Base-by-base conservation (phyloP, 2,113 vertebrate genomes). In the Bambusicola thoracicus region DNA sequence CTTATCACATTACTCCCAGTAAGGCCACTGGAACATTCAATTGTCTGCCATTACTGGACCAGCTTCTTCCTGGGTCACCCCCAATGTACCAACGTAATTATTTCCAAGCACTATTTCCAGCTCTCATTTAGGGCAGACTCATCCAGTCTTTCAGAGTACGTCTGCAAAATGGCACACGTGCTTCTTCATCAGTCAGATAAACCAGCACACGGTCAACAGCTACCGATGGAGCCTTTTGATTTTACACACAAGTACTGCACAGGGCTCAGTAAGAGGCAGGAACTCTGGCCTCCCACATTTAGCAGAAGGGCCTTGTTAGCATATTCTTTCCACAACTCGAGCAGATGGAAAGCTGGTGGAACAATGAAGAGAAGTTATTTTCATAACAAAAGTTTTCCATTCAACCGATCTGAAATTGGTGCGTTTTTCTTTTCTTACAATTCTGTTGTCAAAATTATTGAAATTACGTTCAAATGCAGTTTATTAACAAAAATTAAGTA, bases 1-100 rank as follows among this genome's bases (percentile, higher is more conserved):
- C 43, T 93, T 89, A 96, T 95, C 94, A 63, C 59, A 91, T 89
- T 95, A 85, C 55, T 72, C 51, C 72, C 81, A 85, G 68, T 63
- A 93, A 92, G 55, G 68, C 59, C 94, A 87, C 58, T 49, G 43
- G 43, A 69, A 82, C 61, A 87, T 95, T 89, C 59, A 69, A 74
- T 92, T 87, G 92, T 62, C 81, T 19, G 59, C 67, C 63, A 44
- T 67, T 69, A 91, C 10, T 59, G 51, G 68, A 74, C 67, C 34
- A 66, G 55, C 22, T 46, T 91, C 83, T 83, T 63, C 81, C 80
- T 79, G 74, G 84, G 59, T 87, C 41, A 32, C 38, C 77, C 87
- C 65, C 76, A 81, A 61, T 65, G 62, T 67, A 80, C 55, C 41
- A 73, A 4, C 20, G 14, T 30, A 61, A 79, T 56, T 61, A 46